Conservation (phyloP, 2,797 vertebrate species). For the Kryptopterus vitreolus region DNA sequence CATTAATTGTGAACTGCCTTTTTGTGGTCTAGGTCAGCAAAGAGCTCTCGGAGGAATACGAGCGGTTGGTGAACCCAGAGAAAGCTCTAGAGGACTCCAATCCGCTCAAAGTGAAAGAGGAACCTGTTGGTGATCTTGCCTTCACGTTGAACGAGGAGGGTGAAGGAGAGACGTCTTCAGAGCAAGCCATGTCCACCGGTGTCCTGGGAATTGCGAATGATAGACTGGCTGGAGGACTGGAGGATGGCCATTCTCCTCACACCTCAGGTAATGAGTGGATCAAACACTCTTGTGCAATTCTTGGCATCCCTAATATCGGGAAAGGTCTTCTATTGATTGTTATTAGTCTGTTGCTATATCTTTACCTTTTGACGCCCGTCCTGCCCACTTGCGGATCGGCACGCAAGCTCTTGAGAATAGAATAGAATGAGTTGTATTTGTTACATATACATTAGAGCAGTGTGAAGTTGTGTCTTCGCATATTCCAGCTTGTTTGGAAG, state of each 20-base stretch:
- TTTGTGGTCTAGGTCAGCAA: constrained; percentile 83
- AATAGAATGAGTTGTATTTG: too few relatives aligned
- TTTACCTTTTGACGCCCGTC: too few relatives aligned
- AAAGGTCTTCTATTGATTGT: not conserved
- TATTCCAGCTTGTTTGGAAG: too few relatives aligned
- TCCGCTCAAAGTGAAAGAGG: constrained; percentile 91
- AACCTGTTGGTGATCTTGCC: constrained; percentile 88
- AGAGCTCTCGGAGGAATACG: constrained; percentile 94
- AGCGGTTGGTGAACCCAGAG: constrained; percentile 93
- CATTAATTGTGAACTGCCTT: not conserved
- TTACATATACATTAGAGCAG: too few relatives aligned
- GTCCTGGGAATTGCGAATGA: constrained; percentile 87
- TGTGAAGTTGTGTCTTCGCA: too few relatives aligned
- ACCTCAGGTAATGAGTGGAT: constrained; percentile 85
- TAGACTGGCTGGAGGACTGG: constrained; percentile 84
- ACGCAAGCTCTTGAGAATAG: too few relatives aligned
- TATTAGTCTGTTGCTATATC: too few relatives aligned
- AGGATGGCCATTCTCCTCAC: constrained; percentile 90
- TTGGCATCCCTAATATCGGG: too few relatives aligned
- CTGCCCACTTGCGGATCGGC: too few relatives aligned
- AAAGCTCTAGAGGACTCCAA: constrained; percentile 92
- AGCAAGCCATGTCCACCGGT: constrained; percentile 89
- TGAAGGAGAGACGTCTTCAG: constrained; percentile 88
- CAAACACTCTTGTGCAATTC: not conserved
- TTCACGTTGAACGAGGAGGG: constrained; percentile 92